Evolutionary conservation across 2,888 invertebrate genomes (phyloP), one percentile per base, ranked within the genome.

Genomic region (Ectemnius continuus): DNA sequence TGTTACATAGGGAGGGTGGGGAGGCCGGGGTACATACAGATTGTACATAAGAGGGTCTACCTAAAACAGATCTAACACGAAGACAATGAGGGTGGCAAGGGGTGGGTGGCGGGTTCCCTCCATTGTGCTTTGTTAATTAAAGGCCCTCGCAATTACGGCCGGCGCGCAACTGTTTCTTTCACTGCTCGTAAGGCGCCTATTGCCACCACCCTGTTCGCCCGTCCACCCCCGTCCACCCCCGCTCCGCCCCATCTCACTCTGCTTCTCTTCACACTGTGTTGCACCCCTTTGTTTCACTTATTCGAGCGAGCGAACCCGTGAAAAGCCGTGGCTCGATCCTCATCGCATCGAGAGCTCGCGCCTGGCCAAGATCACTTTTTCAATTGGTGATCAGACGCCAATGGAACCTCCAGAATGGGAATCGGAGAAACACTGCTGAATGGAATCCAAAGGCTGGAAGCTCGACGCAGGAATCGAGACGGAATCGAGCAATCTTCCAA

Each of bases 61-160:
- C 80, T 81, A 82, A 82, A 81, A 82, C 81, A 82, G 80, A 84
- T 80, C 81, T 80, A 79, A 81, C 78, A 71, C 70, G 57, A 69
- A 75, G 80, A 85, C 85, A 85, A 86, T 84, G 77, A 76, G 78
- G 76, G 79, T 82, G 80, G 79, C 80, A 77, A 83, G 75, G 79
- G 76, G 70, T 75, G 77, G n/a, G 1, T 36, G 36, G 36, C 36
- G 36, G 79, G 79, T 79, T 76, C 82, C 79, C 78, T 76, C 81
- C 81, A 86, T 86, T 86, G 86, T 86, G 75, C 80, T 83, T 80
- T 82, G 84, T 86, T 86, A 86, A 86, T 86, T 86, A 86, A 86
- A 85, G 82, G 75, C 77, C 70, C 78, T 78, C 63, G 80, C 84
- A 86, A 86, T 86, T 85, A 86, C 81, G 73, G 70, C 70, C 76